phyloP scores from a whole-genome alignment of 2,888 invertebrate species.

The Chaitophorus viminalis region DNA sequence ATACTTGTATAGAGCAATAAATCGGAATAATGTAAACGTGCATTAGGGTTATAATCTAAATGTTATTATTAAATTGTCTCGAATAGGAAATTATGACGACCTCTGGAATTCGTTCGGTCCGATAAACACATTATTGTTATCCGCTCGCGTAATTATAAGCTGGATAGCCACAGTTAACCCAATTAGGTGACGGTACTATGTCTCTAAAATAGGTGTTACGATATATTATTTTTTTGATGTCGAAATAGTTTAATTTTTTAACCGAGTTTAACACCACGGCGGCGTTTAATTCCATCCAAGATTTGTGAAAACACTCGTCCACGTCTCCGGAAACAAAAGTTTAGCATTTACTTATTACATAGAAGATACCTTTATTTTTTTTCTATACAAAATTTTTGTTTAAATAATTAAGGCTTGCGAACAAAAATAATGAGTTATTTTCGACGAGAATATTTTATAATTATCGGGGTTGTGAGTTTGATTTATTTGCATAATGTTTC shows the following conservation, averaged over 20 bases:
- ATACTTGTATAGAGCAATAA: no score
- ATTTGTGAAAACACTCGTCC: background rate
- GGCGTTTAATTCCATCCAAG: background rate
- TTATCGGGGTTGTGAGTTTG: background rate
- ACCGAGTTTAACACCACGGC: background rate
- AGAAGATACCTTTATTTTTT: background rate
- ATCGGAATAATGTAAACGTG: background rate
- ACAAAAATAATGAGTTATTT: background rate
- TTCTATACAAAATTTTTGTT: background rate
- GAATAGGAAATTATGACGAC: background rate
- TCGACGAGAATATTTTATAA: background rate
- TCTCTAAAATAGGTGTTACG: background rate
- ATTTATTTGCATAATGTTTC: constrained; percentile 26
- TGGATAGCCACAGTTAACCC: background rate
- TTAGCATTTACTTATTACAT: background rate
- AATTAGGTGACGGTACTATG: background rate
- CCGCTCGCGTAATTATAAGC: background rate
- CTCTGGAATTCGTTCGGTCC: background rate
- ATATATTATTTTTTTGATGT: background rate
- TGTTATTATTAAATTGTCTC: background rate
- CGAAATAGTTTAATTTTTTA: background rate
- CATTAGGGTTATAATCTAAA: background rate
- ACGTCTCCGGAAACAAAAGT: background rate
- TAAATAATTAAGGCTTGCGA: background rate
- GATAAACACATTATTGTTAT: background rate